Percentiles rank a stretch among this genome's conserved stretches.
Evolutionary conservation across 2,113 vertebrate genomes (phyloP).

Genomic region (Myrmecobius fasciatus): DNA sequence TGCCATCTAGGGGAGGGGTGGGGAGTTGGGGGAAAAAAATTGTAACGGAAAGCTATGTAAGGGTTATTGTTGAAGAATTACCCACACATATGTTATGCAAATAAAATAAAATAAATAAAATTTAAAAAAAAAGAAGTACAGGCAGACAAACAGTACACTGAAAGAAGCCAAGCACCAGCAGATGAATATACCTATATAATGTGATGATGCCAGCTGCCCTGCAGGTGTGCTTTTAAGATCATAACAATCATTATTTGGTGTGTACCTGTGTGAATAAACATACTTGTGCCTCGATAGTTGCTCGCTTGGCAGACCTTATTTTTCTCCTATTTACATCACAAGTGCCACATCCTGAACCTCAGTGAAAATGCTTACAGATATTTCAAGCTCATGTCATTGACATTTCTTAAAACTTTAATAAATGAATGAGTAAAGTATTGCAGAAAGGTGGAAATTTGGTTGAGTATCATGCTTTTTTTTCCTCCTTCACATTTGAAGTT

Average conservation of each 20-base stretch:
- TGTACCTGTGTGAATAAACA: slow-evolving; percentile 88
- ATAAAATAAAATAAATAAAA: too few relatives aligned
- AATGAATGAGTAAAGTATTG: slow-evolving; percentile 87
- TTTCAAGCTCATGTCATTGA: slow-evolving; percentile 90
- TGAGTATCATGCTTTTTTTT: slow-evolving; percentile 90
- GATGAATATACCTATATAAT: slow-evolving; percentile 98
- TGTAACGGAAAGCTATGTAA: too few relatives aligned
- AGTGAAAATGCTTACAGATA: too few relatives aligned
- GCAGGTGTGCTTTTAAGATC: slow-evolving; percentile 79
- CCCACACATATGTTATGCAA: too few relatives aligned
- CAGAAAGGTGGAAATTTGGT: slow-evolving; percentile 90
- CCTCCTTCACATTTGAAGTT: slow-evolving; percentile 97
- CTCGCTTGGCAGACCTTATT: slow-evolving; percentile 89
- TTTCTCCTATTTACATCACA: slow-evolving; percentile 99
- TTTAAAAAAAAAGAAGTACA: too few relatives aligned
- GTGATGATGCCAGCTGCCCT: slow-evolving; percentile 65
- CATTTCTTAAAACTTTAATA: slow-evolving; percentile 91
- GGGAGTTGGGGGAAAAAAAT: too few relatives aligned
- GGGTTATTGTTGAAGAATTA: too few relatives aligned
- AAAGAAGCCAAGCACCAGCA: slow-evolving; percentile 96
- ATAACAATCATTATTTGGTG: slow-evolving; percentile 88
- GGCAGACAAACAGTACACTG: slow-evolving; percentile 99
- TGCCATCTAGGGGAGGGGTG: too few relatives aligned
- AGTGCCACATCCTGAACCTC: slow-evolving; percentile 98
- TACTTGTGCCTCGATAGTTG: slow-evolving; percentile 90